Evolutionary conservation across 2,888 invertebrate genomes (phyloP).

Genomic region (Cephus pygmeus): DNA sequence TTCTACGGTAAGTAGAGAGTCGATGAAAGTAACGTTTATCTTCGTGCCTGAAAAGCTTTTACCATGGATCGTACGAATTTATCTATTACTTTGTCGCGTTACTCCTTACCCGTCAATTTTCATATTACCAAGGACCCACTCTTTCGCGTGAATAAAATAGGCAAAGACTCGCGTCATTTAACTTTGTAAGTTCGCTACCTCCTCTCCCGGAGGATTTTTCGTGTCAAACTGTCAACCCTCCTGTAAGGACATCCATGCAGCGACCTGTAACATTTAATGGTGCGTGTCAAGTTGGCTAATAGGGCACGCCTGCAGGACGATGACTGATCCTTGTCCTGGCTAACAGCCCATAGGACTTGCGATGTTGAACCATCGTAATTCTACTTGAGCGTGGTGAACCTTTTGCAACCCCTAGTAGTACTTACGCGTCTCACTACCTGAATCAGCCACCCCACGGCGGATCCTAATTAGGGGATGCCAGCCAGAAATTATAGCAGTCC

Average conservation of each 20-base stretch:
- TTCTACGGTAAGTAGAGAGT: conserved; percentile 70
- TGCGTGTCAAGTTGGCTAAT: conserved; percentile 29
- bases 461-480: conserved; percentile 5
- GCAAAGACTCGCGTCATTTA: neutral
- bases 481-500: neutral
- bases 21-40: neutral
- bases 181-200: neutral
- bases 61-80: neutral
- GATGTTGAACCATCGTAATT: neutral
- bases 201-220: neutral
- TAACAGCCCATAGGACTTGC: conserved; percentile 23
- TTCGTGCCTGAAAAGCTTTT: neutral
- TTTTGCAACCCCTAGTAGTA: neutral
- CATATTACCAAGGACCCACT: neutral
- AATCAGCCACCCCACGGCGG: neutral
- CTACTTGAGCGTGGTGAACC: neutral
- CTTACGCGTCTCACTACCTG: neutral
- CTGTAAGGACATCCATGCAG: neutral
- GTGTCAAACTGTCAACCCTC: neutral
- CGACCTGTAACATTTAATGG: conserved; percentile 30
- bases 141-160: neutral
- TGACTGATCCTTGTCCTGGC: conserved; percentile 29
- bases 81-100: neutral
- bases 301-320: conserved; percentile 25
- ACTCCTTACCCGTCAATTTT: neutral